A percentile compares a stretch with the other conserved stretches of the same genome.
Conservation (phyloP, 2,797 vertebrate species). For the Clarias laeviceps region DNA sequence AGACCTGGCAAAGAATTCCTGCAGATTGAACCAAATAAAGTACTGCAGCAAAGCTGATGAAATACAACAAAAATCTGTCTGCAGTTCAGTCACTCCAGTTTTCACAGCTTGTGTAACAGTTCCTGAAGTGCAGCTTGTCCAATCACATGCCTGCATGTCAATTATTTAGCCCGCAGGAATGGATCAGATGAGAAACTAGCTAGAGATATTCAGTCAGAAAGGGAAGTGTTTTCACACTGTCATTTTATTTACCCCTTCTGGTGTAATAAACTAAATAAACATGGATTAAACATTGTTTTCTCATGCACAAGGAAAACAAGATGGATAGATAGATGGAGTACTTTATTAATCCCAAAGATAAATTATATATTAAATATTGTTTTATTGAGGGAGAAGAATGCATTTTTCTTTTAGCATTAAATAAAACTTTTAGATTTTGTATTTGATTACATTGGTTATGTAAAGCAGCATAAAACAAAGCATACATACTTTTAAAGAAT, state of each 20-base stretch:
- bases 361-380: no score
- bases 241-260: neutral
- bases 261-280: neutral
- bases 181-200: neutral
- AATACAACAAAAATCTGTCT: neutral
- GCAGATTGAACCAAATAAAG: neutral
- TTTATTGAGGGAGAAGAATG: neutral
- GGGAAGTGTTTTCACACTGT: neutral
- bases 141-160: neutral
- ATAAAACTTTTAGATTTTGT: neutral
- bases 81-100: neutral
- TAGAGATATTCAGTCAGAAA: neutral
- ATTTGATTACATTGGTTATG: neutral
- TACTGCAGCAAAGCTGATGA: neutral
- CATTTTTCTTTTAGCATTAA: neutral
- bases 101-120: conserved; percentile 4
- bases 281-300: neutral
- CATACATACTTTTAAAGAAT: no score
- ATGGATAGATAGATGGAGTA: no score
- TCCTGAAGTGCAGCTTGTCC: neutral
- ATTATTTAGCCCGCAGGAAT: neutral
- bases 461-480: neutral
- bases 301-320: no score
- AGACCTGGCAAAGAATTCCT: neutral
- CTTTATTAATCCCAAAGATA: no score